Conservation (phyloP, 2,113 vertebrate genomes). For the Campylorhamphus procurvoides region DNA sequence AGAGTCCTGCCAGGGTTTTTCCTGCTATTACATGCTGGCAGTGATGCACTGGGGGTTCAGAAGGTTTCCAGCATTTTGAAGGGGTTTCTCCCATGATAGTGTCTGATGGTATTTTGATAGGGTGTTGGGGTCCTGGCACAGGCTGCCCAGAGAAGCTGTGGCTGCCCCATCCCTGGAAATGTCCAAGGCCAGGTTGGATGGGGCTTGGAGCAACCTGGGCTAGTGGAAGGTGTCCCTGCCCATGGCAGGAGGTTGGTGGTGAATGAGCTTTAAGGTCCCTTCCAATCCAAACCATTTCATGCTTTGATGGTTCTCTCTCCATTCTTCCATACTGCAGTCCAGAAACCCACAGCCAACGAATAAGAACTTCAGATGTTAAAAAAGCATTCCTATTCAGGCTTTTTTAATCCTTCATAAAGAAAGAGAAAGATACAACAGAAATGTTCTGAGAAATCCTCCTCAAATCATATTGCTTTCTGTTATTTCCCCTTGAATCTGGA, state of each 20-base stretch:
- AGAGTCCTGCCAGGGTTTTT: background rate
- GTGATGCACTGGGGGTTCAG: accelerated
- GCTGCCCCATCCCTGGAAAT: background rate
- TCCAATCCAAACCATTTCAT: background rate
- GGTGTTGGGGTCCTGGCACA: background rate
- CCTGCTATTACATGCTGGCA: background rate
- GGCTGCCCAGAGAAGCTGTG: background rate
- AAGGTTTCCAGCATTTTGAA: background rate
- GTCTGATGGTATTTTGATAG: background rate
- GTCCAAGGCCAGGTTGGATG: accelerated
- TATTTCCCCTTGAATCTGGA: background rate
- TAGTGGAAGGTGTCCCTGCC: background rate
- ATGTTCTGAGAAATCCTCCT: background rate
- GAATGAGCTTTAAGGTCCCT: background rate
- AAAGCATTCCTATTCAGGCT: background rate
- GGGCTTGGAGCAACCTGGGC: background rate
- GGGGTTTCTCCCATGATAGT: background rate
- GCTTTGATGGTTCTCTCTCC: background rate
- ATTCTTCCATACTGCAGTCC: background rate
- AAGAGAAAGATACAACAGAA: background rate
- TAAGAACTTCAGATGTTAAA: background rate
- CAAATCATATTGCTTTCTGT: background rate
- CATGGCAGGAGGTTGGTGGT: background rate
- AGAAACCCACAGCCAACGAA: background rate
- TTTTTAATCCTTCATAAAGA: background rate